Base-by-base conservation (phyloP, 1,140 invertebrate species). In the Bombus sylvicola region DNA sequence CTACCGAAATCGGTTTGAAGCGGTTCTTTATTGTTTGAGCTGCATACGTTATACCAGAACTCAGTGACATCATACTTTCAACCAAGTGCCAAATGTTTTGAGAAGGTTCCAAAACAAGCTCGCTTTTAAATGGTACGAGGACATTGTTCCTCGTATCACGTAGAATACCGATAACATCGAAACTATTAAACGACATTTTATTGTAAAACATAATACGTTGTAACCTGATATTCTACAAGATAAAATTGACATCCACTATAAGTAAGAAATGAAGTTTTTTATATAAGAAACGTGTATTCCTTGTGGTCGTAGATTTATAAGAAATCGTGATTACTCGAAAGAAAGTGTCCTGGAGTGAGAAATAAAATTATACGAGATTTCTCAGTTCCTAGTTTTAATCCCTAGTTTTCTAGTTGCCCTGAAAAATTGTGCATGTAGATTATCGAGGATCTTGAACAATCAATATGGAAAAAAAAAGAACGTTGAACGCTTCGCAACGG, bases 41-140 rank as follows among this genome's bases (percentile, higher is more conserved):
- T 41, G 62, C 59, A 80, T 31, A 53, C 43, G 37, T 75, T 81
- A 79, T 39, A 72, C 68, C 37, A 59, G 64, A 64, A 86, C 59
- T 39, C 53, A 57, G 53, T 89, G 79, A 86, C 85, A 86, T 89
- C 88, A 80, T 80, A 83, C 64, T 81, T 76, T 77, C 57, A 76
- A 57, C 68, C 74, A 59, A 80, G 78, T 85, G 87, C 88, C 87
- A 89, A 89, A 75, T 76, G 12, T 64, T 59, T 89, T 89, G 88
- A 89, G 53, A 80, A 41, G 73, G 57, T 88, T 89, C 84, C 88
- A 89, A 89, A 81, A 81, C 64, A 82, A 86, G 41, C 69, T 80
- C 43, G 25, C 66, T 66, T 89, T 71, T 72, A 83, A 80, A 88
- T 83, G 75, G 59, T 83, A 89, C 83, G 71, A 83, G 87, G 76